These are phyloP conservation scores for Xanthia togata DNA, from an alignment of 2,888 invertebrate species.

Conservation along the genomic window DNA sequence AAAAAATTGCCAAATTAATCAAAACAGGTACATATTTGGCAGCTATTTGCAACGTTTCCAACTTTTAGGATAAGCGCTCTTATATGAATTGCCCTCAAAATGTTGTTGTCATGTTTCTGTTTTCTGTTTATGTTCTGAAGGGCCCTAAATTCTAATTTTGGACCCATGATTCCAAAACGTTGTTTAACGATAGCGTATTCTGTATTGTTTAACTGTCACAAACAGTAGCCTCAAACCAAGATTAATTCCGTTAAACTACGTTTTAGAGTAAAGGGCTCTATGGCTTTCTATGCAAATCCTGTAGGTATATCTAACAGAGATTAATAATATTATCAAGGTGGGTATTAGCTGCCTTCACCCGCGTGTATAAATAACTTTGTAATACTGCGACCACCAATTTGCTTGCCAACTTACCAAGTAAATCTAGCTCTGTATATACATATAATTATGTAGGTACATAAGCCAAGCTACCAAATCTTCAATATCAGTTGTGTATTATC, in stretches of 20 bases:
- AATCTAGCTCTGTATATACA: slow-evolving; percentile 24
- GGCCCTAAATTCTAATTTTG: not conserved
- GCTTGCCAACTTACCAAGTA: slow-evolving; percentile 43
- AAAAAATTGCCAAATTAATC: no score
- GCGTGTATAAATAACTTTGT: slow-evolving; percentile 37
- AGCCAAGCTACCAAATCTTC: slow-evolving; percentile 12
- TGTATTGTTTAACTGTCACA: not conserved
- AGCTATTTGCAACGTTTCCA: no score
- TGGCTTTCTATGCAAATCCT: not conserved
- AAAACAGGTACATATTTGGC: no score
- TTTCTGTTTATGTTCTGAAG: no score
- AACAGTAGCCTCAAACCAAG: not conserved
- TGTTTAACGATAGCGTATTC: not conserved
- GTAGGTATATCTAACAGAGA: not conserved
- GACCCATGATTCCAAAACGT: not conserved
- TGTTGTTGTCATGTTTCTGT: no score
- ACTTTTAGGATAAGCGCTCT: no score
- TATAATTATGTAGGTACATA: slow-evolving; percentile 19
- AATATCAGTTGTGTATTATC: slow-evolving; percentile 15
- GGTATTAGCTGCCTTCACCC: slow-evolving; percentile 26
- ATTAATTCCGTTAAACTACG: not conserved
- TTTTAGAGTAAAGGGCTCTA: not conserved
- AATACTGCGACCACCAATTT: slow-evolving; percentile 28
- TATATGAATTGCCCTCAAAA: not conserved
- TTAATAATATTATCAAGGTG: slow-evolving; percentile 9